Base-by-base conservation (phyloP, 2,888 invertebrate genomes). In the Tethea ocularis region DNA sequence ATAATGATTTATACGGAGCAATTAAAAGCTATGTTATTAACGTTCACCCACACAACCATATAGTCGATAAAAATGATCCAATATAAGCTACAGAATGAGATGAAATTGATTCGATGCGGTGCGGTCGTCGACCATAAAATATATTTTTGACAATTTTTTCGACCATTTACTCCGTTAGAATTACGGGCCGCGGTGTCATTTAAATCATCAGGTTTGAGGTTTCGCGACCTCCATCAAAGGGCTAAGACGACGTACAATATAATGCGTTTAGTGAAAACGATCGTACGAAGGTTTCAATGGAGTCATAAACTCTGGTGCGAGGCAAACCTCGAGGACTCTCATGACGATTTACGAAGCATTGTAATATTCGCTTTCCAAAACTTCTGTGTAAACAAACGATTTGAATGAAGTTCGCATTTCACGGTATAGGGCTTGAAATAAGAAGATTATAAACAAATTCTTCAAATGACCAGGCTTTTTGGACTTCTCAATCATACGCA, bases 1-100 rank as follows among this genome's bases (percentile, higher is more conserved):
- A 78, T 86, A 82, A 86, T 92, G 92, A 93, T 93, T 92, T 93
- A 93, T 90, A 87, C 77, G 66, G 80, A 84, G 83, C 91, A 93
- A 93, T 92, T 92, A 93, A 92, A 92, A 85, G 63, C 72, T 66
- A 70, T 74, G 83, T 82, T 87, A 87, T 87, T 86, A 86, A 84
- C 84, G 82, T 78, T 78, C 77, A 74, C 71, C 70, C 71, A 65
- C 71, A 68, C 64, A 64, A 65, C 60, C 57, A 59, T 63, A 57
- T 65, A 70, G 69, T 74, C 75, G 71, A 84, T 77, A 78, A 77
- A 75, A 78, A 72, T 72, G 66, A 72, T 71, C 66, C 62, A 67
- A 71, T 72, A 69, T 63, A 61, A 67, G 63, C 63, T 60, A 83
- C 84, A 80, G 80, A 86, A 89, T 83, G 83, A 83, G 81, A 88